Evolutionary conservation across 2,113 vertebrate species (phyloP).

Genomic region (Uropsilus gracilis): DNA sequence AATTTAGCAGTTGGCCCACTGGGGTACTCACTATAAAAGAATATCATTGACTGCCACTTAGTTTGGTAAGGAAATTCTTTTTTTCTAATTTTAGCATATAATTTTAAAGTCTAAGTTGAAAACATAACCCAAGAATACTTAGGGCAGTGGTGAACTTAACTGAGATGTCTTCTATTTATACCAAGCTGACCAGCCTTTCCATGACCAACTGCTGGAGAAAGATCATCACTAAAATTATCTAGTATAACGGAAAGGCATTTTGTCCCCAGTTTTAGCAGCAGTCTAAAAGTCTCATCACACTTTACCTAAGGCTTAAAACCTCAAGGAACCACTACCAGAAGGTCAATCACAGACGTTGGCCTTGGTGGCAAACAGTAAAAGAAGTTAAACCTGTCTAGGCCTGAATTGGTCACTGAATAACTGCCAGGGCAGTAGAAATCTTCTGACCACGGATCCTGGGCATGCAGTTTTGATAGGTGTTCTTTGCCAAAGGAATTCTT

Average conservation of each 20-base stretch:
- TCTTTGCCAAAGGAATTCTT: background rate
- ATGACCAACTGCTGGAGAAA: background rate
- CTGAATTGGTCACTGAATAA: background rate
- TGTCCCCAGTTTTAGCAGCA: background rate
- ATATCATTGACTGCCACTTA: background rate
- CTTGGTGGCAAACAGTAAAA: background rate
- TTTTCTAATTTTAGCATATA: background rate
- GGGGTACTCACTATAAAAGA: background rate
- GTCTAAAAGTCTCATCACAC: background rate
- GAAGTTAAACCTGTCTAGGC: background rate
- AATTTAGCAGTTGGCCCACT: background rate
- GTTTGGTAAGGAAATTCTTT: background rate
- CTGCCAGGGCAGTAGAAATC: background rate
- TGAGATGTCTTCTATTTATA: conserved; percentile 52
- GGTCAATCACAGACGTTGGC: background rate
- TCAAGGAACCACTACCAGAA: background rate
- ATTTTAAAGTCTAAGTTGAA: conserved; percentile 34
- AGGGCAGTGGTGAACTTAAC: background rate
- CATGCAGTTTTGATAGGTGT: background rate
- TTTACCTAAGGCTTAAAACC: background rate
- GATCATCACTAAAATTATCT: background rate
- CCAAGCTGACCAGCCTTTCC: background rate
- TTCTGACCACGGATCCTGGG: background rate
- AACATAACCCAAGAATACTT: conserved; percentile 30
- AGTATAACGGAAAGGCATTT: background rate